A percentile compares a stretch with the other conserved stretches of the same genome.
These are phyloP conservation scores for Drosophila prolongata DNA, from an alignment of 2,888 invertebrate species.

Conservation along the genomic window DNA sequence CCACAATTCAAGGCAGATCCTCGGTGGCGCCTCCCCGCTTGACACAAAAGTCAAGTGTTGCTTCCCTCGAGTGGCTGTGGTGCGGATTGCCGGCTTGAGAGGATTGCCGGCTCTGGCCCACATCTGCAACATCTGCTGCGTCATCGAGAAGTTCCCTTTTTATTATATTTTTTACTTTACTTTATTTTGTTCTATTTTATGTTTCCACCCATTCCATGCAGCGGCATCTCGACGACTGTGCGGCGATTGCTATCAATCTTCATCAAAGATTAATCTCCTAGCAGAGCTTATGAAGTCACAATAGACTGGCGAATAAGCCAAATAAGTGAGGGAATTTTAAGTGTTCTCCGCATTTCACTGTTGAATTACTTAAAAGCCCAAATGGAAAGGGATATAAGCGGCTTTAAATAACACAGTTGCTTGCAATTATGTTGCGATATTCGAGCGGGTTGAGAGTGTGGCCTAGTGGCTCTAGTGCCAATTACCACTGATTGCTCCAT, in stretches of 20 bases:
- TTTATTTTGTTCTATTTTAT: slow-evolving; percentile 41
- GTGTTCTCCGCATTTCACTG: slow-evolving; percentile 17
- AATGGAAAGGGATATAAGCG: slow-evolving; percentile 6
- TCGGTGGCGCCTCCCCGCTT: slow-evolving; percentile 52
- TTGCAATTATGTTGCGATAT: slow-evolving; percentile 31
- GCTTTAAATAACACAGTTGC: slow-evolving; percentile 25
- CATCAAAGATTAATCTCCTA: slow-evolving; percentile 46
- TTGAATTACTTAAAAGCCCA: slow-evolving; percentile 22
- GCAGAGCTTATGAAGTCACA: slow-evolving; percentile 16
- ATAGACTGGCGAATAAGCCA: slow-evolving; percentile 31
- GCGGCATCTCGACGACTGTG: slow-evolving; percentile 25
- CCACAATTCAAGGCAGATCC: slow-evolving; percentile 48
- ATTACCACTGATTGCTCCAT: slow-evolving; percentile 61
- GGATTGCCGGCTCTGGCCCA: slow-evolving; percentile 15
- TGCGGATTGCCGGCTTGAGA: slow-evolving; percentile 52
- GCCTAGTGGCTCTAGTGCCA: slow-evolving; percentile 45
- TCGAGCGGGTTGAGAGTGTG: slow-evolving; percentile 14
- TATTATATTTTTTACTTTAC: slow-evolving; percentile 27
- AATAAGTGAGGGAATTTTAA: slow-evolving; percentile 17
- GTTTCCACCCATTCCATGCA: slow-evolving; percentile 23
- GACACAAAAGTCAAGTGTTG: slow-evolving; percentile 78
- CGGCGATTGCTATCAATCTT: slow-evolving; percentile 65
- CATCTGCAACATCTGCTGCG: slow-evolving; percentile 46
- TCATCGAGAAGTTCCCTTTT: slow-evolving; percentile 54
- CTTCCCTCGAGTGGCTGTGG: slow-evolving; percentile 65